Evolutionary conservation across 2,888 invertebrate genomes (phyloP).

Genomic region (Arctia plantaginis): DNA sequence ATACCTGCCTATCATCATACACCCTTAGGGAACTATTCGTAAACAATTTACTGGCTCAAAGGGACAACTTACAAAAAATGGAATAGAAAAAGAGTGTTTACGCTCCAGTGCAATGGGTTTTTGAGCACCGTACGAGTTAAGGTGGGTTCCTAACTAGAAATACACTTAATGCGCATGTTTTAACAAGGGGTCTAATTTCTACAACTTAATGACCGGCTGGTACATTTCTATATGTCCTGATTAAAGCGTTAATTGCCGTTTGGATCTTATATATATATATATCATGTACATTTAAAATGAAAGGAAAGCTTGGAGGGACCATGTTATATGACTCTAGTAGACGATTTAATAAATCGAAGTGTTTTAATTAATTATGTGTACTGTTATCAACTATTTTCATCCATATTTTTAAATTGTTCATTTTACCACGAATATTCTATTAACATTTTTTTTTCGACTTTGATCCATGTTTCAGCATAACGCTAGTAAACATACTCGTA

Average conservation of each 20-base stretch:
- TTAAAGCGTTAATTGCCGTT: background rate
- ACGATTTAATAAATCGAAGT: background rate
- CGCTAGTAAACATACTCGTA: background rate
- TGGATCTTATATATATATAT: background rate
- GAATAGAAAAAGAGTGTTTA: slow-evolving; percentile 9
- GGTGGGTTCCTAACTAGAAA: background rate
- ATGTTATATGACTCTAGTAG: background rate
- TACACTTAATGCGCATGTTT: background rate
- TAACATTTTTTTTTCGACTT: too few relatives aligned
- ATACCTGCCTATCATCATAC: slow-evolving; percentile 28
- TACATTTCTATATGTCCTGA: background rate
- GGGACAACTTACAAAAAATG: slow-evolving; percentile 14
- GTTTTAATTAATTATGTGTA: background rate
- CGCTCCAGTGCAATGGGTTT: background rate
- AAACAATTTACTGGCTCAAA: slow-evolving; percentile 17
- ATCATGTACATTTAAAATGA: background rate
- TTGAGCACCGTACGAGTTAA: background rate
- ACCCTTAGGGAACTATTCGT: slow-evolving; percentile 26
- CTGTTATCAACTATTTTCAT: background rate
- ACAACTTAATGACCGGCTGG: background rate
- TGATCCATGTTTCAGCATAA: background rate
- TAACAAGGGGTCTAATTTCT: background rate
- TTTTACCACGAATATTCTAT: background rate
- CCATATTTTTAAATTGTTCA: background rate
- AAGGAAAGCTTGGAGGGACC: background rate